Conservation (phyloP, 2,888 invertebrate species). For the Quadriops clusia region DNA sequence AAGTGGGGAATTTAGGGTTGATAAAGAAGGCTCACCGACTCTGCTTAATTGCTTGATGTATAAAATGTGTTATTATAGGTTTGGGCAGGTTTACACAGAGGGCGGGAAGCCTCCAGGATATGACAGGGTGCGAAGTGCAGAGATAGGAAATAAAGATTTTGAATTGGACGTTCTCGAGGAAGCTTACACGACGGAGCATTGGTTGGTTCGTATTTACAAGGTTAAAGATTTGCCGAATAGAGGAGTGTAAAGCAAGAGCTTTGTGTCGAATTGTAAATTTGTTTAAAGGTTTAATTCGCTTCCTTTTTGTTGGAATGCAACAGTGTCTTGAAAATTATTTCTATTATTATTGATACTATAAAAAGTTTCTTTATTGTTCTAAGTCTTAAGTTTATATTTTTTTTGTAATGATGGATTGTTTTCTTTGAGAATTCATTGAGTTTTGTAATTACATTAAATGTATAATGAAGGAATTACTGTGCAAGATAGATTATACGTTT, state of each 20-base stretch:
- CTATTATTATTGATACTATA: no score
- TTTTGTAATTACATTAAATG: no score
- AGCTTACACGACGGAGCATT: slow-evolving; percentile 98
- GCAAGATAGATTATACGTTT: no score
- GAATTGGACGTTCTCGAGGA: slow-evolving; percentile 97
- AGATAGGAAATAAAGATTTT: slow-evolving; percentile 98
- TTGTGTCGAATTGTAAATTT: no score
- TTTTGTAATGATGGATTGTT: no score
- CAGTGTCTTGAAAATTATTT: no score
- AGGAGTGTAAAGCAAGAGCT: slow-evolving; percentile 57
- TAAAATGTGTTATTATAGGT: slow-evolving; percentile 98
- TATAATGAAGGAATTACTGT: no score
- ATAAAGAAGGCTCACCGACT: slow-evolving; percentile 83
- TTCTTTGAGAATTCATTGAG: no score
- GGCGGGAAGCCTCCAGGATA: slow-evolving; percentile 91
- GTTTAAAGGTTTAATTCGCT: no score
- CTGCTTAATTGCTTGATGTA: slow-evolving; percentile 97
- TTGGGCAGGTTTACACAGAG: slow-evolving; percentile 93
- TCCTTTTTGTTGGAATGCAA: no score
- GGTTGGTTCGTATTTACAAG: slow-evolving; percentile 97
- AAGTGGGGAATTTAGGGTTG: slow-evolving; percentile 90
- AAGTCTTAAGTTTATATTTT: no score
- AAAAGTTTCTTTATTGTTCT: no score
- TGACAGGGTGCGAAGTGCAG: slow-evolving; percentile 91
- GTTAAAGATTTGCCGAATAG: slow-evolving; percentile 90